phyloP scores from a whole-genome alignment of 37 sponge, comb jelly and placozoan genomes.

The Spongilla lacustris region DNA sequence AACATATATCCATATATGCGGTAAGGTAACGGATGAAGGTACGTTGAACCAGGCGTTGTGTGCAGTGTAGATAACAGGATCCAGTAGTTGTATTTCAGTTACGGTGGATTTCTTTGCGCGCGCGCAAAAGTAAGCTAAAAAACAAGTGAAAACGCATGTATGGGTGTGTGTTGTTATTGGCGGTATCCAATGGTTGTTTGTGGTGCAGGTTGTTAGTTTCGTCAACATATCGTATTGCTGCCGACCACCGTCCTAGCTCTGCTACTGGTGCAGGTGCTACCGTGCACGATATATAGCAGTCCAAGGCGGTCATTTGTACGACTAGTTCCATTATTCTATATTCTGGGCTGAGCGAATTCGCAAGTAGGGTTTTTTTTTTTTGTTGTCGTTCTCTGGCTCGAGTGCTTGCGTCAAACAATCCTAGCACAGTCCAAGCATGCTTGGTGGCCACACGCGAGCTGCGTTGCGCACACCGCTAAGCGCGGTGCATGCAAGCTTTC shows the following conservation, averaged over 20 bases:
- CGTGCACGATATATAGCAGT: neutral
- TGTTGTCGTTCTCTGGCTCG: no score
- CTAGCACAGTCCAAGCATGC: no score
- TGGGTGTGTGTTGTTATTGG: neutral
- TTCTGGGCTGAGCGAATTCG: no score
- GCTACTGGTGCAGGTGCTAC: neutral
- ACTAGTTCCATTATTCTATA: no score
- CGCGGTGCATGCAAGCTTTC: no score
- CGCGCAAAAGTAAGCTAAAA: neutral
- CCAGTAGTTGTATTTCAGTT: neutral
- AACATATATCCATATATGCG: neutral
- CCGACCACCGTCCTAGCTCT: neutral
- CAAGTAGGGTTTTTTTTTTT: no score
- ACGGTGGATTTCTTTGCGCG: neutral
- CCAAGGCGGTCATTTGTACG: neutral
- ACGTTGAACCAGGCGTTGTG: neutral
- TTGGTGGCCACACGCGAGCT: neutral
- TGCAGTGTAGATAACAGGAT: neutral
- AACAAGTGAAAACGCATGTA: neutral
- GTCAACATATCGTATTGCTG: neutral
- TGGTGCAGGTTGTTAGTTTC: neutral
- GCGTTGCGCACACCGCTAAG: no score
- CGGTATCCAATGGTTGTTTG: conserved; percentile 1
- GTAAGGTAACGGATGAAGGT: neutral
- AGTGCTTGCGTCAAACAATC: no score